phyloP scores from a whole-genome alignment of 2,797 vertebrate species.

The Choloepus didactylus region DNA sequence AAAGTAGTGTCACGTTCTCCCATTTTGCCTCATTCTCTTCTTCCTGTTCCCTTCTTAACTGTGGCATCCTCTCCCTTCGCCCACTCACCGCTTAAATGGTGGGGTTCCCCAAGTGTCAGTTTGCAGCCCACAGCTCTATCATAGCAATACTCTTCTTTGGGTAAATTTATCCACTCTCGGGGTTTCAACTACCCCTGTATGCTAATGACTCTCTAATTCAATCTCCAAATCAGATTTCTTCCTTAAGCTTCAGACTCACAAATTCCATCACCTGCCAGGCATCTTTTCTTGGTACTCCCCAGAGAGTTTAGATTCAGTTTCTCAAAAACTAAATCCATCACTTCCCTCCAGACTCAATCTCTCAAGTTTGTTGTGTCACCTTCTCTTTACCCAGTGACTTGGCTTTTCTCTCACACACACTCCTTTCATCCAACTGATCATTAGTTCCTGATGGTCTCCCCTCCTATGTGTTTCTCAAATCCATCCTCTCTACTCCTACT shows the following conservation, averaged over 20 bases:
- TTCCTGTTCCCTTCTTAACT: background rate
- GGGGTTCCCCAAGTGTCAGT: background rate
- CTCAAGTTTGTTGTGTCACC: background rate
- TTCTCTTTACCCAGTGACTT: background rate
- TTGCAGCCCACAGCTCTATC: background rate
- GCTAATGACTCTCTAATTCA: background rate
- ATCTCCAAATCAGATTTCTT: background rate
- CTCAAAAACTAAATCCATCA: background rate
- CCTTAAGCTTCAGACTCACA: background rate
- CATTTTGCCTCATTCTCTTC: background rate
- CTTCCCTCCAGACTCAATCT: background rate
- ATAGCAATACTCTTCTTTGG: background rate
- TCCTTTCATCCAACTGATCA: background rate
- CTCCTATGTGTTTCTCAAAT: background rate
- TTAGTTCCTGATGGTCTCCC: background rate
- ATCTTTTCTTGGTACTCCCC: background rate
- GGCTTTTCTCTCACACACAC: background rate
- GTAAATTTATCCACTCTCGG: background rate
- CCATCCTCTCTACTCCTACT: background rate
- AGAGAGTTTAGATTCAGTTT: conserved; percentile 17
- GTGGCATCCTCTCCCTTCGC: background rate
- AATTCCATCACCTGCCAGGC: background rate
- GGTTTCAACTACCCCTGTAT: conserved; percentile 24
- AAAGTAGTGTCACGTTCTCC: background rate
- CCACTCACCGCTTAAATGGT: background rate